Evolutionary conservation across 2,888 invertebrate genomes (phyloP).

Genomic region (Diloba caeruleocephala): DNA sequence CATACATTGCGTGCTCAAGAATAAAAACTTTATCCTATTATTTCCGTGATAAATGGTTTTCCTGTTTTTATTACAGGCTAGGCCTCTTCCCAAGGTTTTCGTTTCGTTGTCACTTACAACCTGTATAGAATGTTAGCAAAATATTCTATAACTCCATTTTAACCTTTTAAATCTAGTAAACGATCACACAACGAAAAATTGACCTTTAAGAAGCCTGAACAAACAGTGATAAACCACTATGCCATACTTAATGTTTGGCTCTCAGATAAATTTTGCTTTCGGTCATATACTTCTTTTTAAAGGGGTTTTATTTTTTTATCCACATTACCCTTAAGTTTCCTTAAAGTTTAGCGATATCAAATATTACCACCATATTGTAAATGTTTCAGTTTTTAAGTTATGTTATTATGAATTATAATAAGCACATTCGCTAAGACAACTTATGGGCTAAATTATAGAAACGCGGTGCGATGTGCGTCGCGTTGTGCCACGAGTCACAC

Average conservation of each 20-base stretch:
- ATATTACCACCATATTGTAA: conserved; percentile 13
- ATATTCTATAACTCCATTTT: conserved; percentile 37
- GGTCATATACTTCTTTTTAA: conserved; percentile 47
- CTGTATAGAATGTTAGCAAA: conserved; percentile 28
- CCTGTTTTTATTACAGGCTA: too few species aligned
- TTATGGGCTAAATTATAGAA: too few species aligned
- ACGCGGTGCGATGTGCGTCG: too few species aligned
- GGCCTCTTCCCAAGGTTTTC: too few species aligned
- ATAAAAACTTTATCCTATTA: too few species aligned
- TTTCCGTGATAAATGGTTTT: background rate
- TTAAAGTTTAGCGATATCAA: conserved; percentile 29
- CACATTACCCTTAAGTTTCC: conserved; percentile 16
- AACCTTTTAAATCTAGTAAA: conserved; percentile 61
- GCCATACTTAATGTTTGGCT: conserved; percentile 56
- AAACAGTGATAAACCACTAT: conserved; percentile 76
- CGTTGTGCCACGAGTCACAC: too few species aligned
- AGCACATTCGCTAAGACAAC: too few species aligned
- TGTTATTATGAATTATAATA: too few species aligned
- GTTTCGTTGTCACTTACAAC: too few species aligned
- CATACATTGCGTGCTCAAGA: too few species aligned
- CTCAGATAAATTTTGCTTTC: conserved; percentile 55
- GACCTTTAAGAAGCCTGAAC: conserved; percentile 68
- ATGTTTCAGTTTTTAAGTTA: conserved; percentile 10
- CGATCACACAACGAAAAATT: conserved; percentile 53
- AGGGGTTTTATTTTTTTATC: conserved; percentile 35